phyloP scores from a whole-genome alignment of 1,140 invertebrate genomes.

The Diachasma alloeum region DNA sequence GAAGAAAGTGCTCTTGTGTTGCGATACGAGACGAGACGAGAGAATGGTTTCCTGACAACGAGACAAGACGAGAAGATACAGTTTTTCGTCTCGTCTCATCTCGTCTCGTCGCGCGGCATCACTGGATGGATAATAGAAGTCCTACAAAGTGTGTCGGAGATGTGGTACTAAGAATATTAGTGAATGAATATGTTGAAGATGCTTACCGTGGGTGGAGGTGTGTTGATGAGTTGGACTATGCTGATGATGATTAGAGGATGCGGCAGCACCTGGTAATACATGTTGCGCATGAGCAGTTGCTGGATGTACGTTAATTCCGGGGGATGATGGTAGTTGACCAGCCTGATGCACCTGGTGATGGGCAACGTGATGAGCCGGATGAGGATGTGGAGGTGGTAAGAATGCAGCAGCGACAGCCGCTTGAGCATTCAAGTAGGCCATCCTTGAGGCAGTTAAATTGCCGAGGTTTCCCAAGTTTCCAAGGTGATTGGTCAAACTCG shows the following conservation, averaged over 20 bases:
- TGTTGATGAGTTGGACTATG: slow-evolving; percentile 58
- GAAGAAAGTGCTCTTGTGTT: no score
- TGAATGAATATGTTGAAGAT: background rate
- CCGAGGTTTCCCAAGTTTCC: slow-evolving; percentile 56
- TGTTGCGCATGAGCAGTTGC: slow-evolving; percentile 60
- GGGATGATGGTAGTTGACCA: slow-evolving; percentile 56
- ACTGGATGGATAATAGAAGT: background rate
- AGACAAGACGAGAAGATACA: no score
- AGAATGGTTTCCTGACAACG: no score
- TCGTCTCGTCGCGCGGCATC: no score
- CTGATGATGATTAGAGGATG: slow-evolving; percentile 59
- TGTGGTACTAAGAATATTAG: background rate
- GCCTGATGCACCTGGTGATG: slow-evolving; percentile 63
- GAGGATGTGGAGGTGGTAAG: slow-evolving; percentile 72
- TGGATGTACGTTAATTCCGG: slow-evolving; percentile 59
- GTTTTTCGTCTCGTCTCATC: no score
- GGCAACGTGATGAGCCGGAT: slow-evolving; percentile 61
- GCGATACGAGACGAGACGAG: no score
- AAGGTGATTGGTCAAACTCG: slow-evolving; percentile 59
- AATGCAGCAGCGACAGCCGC: slow-evolving; percentile 88
- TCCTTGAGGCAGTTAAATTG: slow-evolving; percentile 74
- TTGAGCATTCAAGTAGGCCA: slow-evolving; percentile 88
- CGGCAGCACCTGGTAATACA: slow-evolving; percentile 55
- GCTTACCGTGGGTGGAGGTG: slow-evolving; percentile 58
- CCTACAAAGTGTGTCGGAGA: no score